Conservation (phyloP, 2,888 invertebrate genomes). For the Mesoligia furuncula region DNA sequence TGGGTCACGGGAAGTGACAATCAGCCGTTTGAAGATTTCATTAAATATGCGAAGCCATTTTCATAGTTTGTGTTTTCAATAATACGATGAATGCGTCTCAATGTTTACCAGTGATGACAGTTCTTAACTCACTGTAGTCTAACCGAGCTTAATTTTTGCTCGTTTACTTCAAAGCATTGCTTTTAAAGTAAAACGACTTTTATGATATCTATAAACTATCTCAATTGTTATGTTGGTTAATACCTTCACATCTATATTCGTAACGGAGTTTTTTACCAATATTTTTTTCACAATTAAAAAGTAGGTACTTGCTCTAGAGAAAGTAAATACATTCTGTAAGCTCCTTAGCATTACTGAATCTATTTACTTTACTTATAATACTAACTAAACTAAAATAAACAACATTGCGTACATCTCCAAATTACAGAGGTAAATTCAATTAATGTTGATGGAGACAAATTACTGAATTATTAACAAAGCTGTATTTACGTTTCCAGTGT, state of each 20-base stretch:
- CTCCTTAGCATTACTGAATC: background rate
- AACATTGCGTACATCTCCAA: constrained; percentile 7
- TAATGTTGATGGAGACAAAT: constrained; percentile 41
- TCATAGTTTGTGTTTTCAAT: background rate
- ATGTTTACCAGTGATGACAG: background rate
- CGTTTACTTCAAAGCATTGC: background rate
- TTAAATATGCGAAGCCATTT: background rate
- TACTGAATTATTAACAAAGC: constrained; percentile 31
- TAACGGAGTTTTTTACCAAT: no score
- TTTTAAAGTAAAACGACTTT: background rate
- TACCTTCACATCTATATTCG: background rate
- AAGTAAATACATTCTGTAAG: background rate
- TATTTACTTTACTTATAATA: background rate
- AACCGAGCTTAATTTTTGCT: background rate
- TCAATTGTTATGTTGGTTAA: background rate
- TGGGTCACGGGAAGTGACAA: background rate
- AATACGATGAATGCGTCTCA: background rate
- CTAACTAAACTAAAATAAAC: constrained; percentile 6
- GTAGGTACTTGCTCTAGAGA: background rate
- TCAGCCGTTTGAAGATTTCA: background rate
- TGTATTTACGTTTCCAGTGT: constrained; percentile 38
- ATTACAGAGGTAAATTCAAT: constrained; percentile 27
- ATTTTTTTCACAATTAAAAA: background rate
- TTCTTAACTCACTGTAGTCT: background rate
- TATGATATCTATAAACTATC: background rate